Evolutionary conservation across 2,797 vertebrate species (phyloP).

Genomic region (Melanotaenia trifasciata): DNA sequence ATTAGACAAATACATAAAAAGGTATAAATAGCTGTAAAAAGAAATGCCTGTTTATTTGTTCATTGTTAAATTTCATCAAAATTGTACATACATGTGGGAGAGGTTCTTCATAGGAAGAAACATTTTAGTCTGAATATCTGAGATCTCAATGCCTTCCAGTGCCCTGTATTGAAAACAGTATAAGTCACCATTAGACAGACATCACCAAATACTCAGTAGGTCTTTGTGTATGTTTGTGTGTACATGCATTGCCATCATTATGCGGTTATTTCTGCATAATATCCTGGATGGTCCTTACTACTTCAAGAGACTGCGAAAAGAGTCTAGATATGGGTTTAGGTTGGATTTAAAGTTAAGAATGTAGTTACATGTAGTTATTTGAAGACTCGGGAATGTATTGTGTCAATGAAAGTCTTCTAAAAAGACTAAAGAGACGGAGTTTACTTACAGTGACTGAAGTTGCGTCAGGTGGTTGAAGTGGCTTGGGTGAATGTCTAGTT

Average conservation of each 20-base stretch:
- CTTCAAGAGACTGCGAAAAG: background rate
- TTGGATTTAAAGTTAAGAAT: background rate
- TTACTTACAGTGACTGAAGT: conserved; percentile 88
- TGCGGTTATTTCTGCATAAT: background rate
- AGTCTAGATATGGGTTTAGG: background rate
- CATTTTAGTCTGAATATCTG: conserved; percentile 83
- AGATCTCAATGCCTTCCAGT: conserved; percentile 86
- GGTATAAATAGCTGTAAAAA: no score
- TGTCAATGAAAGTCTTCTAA: background rate
- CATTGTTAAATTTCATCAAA: background rate
- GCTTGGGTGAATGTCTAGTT: conserved; percentile 77
- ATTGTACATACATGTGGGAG: conserved; percentile 82
- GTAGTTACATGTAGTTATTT: background rate
- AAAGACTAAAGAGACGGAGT: background rate
- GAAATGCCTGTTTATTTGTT: background rate
- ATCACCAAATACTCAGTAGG: conserved; percentile 2
- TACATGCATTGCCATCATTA: background rate
- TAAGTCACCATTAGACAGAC: background rate
- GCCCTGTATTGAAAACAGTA: conserved; percentile 68
- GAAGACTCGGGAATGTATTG: background rate
- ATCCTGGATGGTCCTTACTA: background rate
- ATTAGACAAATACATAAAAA: background rate
- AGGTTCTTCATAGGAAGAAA: conserved; percentile 86
- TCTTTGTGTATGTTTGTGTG: background rate
- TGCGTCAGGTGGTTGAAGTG: conserved; percentile 82